Percentiles rank a stretch among this genome's conserved stretches.
Conservation (phyloP, 2,797 vertebrate genomes). For the Acanthurus tractus region DNA sequence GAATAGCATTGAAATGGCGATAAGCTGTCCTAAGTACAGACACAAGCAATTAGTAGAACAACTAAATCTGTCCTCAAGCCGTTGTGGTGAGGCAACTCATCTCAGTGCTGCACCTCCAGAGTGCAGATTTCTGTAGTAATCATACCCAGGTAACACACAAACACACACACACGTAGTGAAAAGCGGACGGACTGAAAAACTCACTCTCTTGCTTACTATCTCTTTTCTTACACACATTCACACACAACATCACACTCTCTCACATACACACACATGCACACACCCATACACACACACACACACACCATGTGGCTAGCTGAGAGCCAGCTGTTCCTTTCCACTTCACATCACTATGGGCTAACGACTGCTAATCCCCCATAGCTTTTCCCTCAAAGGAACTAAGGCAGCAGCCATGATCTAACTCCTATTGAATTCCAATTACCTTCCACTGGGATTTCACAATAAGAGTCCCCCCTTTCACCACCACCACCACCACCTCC, state of each 20-base stretch:
- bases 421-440: conserved; percentile 87
- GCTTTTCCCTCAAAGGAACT: conserved; percentile 82
- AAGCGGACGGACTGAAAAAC: conserved; percentile 35
- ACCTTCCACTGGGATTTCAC: conserved; percentile 79
- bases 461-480: conserved; percentile 68
- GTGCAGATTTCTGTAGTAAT: conserved; percentile 23
- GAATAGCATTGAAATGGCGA: conserved; percentile 8
- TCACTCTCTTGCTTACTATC: conserved; percentile 37
- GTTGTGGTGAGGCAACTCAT: conserved; percentile 35
- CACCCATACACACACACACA: conserved; percentile 45
- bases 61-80: conserved; percentile 28
- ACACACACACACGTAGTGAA: conserved; percentile 2
- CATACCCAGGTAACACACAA: background rate
- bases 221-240: conserved; percentile 44
- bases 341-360: conserved; percentile 84
- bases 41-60: conserved; percentile 39
- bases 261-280: conserved; percentile 42
- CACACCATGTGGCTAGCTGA: conserved; percentile 81
- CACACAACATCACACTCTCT: conserved; percentile 27
- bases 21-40: conserved; percentile 17
- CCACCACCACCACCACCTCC: conserved; percentile 7
- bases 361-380: conserved; percentile 83
- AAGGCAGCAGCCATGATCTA: conserved; percentile 84
- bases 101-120: conserved; percentile 46
- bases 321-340: conserved; percentile 85